A percentile compares a stretch with the other conserved stretches of the same genome.
phyloP scores from a whole-genome alignment of 1,140 invertebrate species.

The Neodiprion pinetum region DNA sequence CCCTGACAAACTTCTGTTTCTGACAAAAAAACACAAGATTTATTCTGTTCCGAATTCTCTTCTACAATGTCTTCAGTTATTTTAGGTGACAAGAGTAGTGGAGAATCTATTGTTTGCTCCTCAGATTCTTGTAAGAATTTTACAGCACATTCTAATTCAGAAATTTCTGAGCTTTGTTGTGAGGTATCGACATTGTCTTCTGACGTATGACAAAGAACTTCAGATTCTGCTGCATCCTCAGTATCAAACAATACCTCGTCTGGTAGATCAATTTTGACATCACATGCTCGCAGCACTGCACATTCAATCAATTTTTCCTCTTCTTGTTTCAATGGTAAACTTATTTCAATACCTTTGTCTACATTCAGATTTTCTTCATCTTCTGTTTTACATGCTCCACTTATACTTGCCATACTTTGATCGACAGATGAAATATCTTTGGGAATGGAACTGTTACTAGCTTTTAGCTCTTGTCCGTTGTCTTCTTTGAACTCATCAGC shows the following conservation, averaged over 20 bases:
- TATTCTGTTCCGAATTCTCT: slow-evolving; percentile 31
- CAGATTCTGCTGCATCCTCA: slow-evolving; percentile 15
- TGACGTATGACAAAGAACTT: slow-evolving; percentile 26
- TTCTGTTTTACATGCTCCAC: not conserved
- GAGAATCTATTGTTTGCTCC: slow-evolving; percentile 47
- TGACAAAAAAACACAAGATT: slow-evolving; percentile 38
- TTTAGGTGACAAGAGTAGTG: slow-evolving; percentile 38
- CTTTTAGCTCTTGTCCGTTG: slow-evolving; percentile 12
- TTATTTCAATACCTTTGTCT: slow-evolving; percentile 12
- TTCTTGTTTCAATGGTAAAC: slow-evolving; percentile 14
- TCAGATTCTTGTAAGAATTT: slow-evolving; percentile 57
- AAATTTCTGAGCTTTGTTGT: slow-evolving; percentile 43
- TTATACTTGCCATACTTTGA: not conserved
- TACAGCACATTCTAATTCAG: slow-evolving; percentile 54
- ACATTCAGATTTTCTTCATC: slow-evolving; percentile 16
- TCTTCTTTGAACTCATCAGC: not conserved
- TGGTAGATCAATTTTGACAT: slow-evolving; percentile 20
- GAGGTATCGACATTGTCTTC: slow-evolving; percentile 27
- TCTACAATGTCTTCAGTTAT: slow-evolving; percentile 35
- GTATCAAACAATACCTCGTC: slow-evolving; percentile 15
- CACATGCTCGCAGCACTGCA: not conserved
- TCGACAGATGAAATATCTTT: not conserved
- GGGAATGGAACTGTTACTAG: slow-evolving; percentile 16
- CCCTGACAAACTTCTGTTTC: slow-evolving; percentile 41
- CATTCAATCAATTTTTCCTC: slow-evolving; percentile 13